These are phyloP conservation scores for Prunella himalayana DNA, from an alignment of 2,113 vertebrate species.

Conservation along the genomic window DNA sequence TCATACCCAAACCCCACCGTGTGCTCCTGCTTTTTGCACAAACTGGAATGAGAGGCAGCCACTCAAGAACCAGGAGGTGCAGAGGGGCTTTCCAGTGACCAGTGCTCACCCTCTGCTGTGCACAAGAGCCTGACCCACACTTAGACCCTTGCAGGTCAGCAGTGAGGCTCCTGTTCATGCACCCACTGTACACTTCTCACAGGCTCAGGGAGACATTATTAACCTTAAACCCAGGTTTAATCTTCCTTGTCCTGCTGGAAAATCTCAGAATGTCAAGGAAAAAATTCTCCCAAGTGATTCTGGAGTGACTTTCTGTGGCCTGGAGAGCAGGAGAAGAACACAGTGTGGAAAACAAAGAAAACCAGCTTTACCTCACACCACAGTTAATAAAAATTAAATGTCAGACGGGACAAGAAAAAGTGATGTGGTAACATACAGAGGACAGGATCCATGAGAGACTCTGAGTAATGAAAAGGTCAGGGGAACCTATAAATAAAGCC, in stretches of 20 bases:
- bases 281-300: neutral
- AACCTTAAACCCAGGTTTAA: neutral
- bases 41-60: too few species aligned
- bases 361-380: neutral
- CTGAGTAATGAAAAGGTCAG: constrained; percentile 49
- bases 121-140: neutral
- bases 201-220: neutral
- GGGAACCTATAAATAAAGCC: constrained; percentile 40
- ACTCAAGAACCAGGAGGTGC: neutral
- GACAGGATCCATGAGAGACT: constrained; percentile 25
- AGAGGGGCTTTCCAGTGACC: neutral
- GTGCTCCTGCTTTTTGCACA: neutral
- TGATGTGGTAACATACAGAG: constrained; percentile 18
- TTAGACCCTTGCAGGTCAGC: neutral
- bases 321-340: neutral
- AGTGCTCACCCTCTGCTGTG: neutral
- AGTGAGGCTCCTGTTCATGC: neutral
- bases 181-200: neutral
- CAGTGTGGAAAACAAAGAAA: constrained; percentile 15
- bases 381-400: constrained; percentile 57
- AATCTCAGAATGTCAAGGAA: neutral
- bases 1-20: neutral
- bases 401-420: constrained; percentile 22
- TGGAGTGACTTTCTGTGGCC: neutral
- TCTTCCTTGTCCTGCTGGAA: neutral